Base-by-base conservation (phyloP, 2,113 vertebrate species). In the Pteruthius melanotis region DNA sequence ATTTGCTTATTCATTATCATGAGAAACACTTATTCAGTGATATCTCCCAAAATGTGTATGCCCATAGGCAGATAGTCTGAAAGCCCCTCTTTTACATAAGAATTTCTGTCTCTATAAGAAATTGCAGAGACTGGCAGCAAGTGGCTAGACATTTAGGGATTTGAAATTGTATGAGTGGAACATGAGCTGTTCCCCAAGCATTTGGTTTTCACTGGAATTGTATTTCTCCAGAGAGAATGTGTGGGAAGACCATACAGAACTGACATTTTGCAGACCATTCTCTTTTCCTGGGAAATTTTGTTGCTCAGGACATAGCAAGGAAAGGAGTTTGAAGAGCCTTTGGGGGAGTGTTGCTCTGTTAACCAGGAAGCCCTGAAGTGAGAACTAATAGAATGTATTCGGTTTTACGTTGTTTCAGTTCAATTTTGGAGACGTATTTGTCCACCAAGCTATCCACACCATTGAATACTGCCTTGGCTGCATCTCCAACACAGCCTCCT, bases 401-500 rank as follows among this genome's bases (percentile, higher is more conserved):
- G 23, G 6, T 40, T 87, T 86, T 69, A 31, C 60, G 15, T 63
- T 87, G 47, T 97, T 98, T 91, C 92, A 98, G 98, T 98, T 98
- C 94, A 92, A 98, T 87, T 97, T 97, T 64, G 97, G 98, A 64
- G 97, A 98, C 27, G 61, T 68, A 13, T 98, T 98, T 97, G 98
- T 98, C 76, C 98, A 98, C 87, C 98, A 98, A 92, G 97, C 97
- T 30, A 98, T 98, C 83, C 98, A 98, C 79, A 98, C 98, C 59
- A 98, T 98, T 37, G 98, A 98, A 74, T 98, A 98, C 89, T 98
- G 98, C 70, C 98, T 98, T 57, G 98, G 98, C 87, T 98, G 98
- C 94, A 98, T 98, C 95, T 98, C 98, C 83, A 98, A 98, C 94
- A 98, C 98, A 37, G 98, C 98, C 22, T 98, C 98, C 40, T 98